Conservation (phyloP, 2,888 invertebrate species). For the Hydriomena furcata region DNA sequence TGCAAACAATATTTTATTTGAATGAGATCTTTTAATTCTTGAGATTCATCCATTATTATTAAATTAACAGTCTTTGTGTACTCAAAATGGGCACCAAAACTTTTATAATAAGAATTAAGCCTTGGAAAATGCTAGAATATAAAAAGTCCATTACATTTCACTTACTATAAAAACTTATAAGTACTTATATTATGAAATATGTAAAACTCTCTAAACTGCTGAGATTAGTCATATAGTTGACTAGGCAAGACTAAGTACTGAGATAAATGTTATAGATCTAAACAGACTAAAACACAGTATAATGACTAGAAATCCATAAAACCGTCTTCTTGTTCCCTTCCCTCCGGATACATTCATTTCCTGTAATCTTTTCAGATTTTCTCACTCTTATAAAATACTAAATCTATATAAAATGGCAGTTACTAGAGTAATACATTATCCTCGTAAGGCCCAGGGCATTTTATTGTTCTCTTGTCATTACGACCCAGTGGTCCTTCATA, state of each 20-base stretch:
- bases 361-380: slow-evolving; percentile 33
- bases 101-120: slow-evolving; percentile 7
- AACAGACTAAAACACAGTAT: not conserved
- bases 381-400: slow-evolving; percentile 13
- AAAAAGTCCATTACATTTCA: slow-evolving; percentile 23
- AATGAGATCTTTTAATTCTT: not conserved
- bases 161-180: slow-evolving; percentile 6
- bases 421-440: slow-evolving; percentile 15
- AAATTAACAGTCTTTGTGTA: not conserved
- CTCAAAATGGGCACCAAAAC: not conserved
- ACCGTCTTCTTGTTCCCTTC: slow-evolving; percentile 43
- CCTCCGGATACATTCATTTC: slow-evolving; percentile 42
- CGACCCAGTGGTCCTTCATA: no score
- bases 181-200: slow-evolving; percentile 40
- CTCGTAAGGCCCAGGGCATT: no score
- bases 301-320: slow-evolving; percentile 36
- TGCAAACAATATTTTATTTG: slow-evolving; percentile 22
- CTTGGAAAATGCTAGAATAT: not conserved
- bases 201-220: slow-evolving; percentile 39
- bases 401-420: slow-evolving; percentile 23
- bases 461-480: no score
- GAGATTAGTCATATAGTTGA: slow-evolving; percentile 5
- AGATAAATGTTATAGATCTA: slow-evolving; percentile 18
- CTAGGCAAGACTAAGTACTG: not conserved
- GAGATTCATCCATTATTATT: slow-evolving; percentile 1